Base-by-base conservation (phyloP, 2,888 invertebrate species). In the Cetonia aurata region DNA sequence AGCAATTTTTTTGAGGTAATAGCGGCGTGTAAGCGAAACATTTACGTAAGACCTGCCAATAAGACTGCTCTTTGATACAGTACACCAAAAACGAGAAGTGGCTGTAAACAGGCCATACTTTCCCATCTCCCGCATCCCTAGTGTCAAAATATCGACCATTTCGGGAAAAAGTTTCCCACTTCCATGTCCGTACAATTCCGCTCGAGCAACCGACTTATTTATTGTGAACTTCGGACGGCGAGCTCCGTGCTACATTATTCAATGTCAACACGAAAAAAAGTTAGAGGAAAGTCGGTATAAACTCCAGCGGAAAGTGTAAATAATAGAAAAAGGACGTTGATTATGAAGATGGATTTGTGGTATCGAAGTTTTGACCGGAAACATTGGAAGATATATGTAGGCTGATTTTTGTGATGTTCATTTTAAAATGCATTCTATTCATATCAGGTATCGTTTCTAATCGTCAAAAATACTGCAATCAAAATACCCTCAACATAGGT, bases 81-180 rank as follows among this genome's bases (percentile, higher is more conserved):
- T 41, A 65, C 31, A 59, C 42, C 17, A n/a, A 46, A 19, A 52
- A 12, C 15, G 42, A 41, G 37, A 52, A 50, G 15, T 41, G 50
- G 33, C 8, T 31, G 62, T 65, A 65, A 50, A 50, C 62, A 52
- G 25, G 9, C 17, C 50, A 65, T 52, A 65, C 48, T 65, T 52
- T 37, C 37, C 46, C 37, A 37, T 33, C 15, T 50, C 13, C n/a
- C 15, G 15, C 33, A 37, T 65, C 62, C 50, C 62, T 17, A 50
- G 62, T 65, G 62, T 41, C 33, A 65, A 65, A 37, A 65, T 50
- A 50, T 52, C 50, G 37, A 65, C 50, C 50, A 19, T 50, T 65
- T 65, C 62, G 50, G 6, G 55, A 37, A 50, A 31, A 46, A 17
- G 17, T 65, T 50, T 1, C 17, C 33, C 41, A 25, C 10, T 60